Conservation (phyloP, 2,113 vertebrate species). For the Lycaon pictus region DNA sequence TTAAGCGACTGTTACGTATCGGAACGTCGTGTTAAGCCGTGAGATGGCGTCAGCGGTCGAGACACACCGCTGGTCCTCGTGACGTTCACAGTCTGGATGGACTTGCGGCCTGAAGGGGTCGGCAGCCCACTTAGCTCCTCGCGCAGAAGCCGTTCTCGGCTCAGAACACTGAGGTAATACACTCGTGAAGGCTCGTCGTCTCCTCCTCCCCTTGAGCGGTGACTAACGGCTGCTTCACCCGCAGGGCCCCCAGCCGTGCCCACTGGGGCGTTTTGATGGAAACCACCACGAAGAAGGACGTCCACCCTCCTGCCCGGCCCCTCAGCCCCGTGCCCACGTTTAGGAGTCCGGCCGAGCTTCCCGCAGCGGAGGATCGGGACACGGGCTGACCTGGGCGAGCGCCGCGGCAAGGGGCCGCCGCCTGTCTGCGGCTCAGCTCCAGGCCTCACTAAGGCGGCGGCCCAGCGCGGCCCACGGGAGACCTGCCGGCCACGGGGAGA, state of each 20-base stretch:
- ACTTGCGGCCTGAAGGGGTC: not conserved
- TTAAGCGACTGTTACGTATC: not conserved
- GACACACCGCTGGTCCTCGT: not conserved
- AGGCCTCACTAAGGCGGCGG: constrained; percentile 83
- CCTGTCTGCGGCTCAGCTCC: too few relatives aligned
- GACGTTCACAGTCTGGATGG: not conserved
- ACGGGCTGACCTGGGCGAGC: not conserved
- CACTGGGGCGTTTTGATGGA: not conserved
- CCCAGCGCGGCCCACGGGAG: constrained; percentile 70
- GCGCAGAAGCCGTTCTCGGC: not conserved
- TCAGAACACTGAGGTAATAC: not conserved
- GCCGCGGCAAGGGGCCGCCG: too few relatives aligned
- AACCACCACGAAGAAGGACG: not conserved
- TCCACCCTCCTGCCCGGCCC: not conserved
- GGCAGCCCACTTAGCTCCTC: not conserved
- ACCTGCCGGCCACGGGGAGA: constrained; percentile 84
- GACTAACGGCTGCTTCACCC: not conserved
- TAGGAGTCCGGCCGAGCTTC: too few relatives aligned
- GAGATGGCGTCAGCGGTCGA: not conserved
- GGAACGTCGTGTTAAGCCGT: not conserved
- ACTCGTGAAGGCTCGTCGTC: not conserved
- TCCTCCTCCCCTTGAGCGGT: not conserved
- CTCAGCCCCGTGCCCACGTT: too few relatives aligned
- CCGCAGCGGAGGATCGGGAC: not conserved
- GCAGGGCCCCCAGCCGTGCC: not conserved